Base-by-base conservation (phyloP, 2,797 vertebrate genomes). In the Rhinoraja longicauda region DNA sequence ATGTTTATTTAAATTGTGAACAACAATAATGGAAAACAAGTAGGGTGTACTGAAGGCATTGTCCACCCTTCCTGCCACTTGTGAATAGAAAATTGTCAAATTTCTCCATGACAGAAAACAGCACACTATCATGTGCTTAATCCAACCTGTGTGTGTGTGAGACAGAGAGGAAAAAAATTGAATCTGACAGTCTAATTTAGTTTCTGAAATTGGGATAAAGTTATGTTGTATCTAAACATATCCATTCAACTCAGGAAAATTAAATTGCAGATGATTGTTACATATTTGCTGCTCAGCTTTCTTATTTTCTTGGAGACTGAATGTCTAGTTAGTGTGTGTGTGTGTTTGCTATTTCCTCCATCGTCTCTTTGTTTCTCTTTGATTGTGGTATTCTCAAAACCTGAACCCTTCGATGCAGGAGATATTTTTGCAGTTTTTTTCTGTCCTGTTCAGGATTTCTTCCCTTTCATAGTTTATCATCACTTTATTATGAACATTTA, bases 271-370 rank as follows among this genome's bases (percentile, higher is more conserved):
- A 67, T 64, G 59, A 67, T 91, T 91, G 70, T 92, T 53, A 73
- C 8, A 15, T 72, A 26, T 92, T 92, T 92, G 90, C 90, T 29
- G 39, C 24, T 75, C 39, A 29, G 67, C 24, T 92, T 92, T 70
- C 90, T 92, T 92, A 70, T 73, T 92, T 73, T 26, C 90, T 53
- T 92, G 90, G 90, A 92, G 90, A 92, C 90, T 75, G 90, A 4
- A 26, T 92, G 90, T 92, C 90, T 75, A 73, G 70, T 90, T 73
- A 73, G 45, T 75, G 67, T 73, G 45, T 75, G 67, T 53, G 90
- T 45, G 10, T 4, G 36, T 36, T 73, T 45, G 9, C 45, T 67
- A 73, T 92, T 92, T 92, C 90, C 90, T 72, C 45, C 67, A 92
- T 92, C 45, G 19, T 92, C 39, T 92, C 36, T 92, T 92, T 92